These are phyloP conservation scores for Tamias sibiricus DNA, from an alignment of 2,113 vertebrate species.

Conservation along the genomic window DNA sequence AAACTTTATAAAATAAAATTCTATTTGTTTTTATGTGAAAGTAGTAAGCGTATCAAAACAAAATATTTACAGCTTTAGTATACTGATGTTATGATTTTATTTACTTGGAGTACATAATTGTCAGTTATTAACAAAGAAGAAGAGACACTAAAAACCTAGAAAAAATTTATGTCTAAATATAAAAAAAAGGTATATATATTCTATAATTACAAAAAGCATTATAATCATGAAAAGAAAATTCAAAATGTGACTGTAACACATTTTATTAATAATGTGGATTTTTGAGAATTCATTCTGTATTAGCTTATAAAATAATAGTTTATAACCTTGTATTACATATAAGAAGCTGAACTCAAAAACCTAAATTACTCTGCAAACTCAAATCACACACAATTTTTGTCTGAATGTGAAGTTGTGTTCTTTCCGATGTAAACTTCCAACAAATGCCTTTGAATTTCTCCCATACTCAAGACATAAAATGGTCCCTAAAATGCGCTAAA, in stretches of 20 bases:
- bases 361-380: neutral
- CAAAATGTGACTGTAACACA: no score
- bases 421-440: neutral
- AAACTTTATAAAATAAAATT: neutral
- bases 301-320: neutral
- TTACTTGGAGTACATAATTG: neutral
- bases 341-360: neutral
- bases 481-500: neutral
- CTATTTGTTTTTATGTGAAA: neutral
- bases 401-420: neutral
- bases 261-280: neutral
- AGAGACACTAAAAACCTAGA: neutral
- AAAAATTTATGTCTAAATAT: neutral
- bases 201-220: no score
- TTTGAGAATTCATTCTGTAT: neutral
- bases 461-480: neutral
- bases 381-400: neutral
- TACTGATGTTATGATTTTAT: neutral
- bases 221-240: neutral
- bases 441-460: neutral
- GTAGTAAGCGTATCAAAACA: neutral
- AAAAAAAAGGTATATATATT: no score
- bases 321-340: neutral
- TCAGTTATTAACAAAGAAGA: neutral
- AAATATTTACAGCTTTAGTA: neutral